Base-by-base conservation (phyloP, 2,797 vertebrate species). In the Siniperca undulata region DNA sequence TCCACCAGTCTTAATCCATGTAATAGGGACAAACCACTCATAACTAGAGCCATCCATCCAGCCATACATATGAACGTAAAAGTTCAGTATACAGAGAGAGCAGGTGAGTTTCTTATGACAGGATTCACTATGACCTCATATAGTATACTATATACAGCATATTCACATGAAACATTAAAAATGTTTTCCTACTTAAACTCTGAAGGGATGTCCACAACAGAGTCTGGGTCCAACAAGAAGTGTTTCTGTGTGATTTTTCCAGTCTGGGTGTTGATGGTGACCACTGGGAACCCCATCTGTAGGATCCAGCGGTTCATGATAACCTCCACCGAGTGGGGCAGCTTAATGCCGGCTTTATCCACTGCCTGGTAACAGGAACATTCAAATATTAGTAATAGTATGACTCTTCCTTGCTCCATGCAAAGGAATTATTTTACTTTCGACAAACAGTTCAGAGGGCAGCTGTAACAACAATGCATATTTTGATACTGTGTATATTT, bases 221-320 rank as follows among this genome's bases (percentile, higher is more conserved):
- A 92, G 0, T 76, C 36, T 0, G 94, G 86, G 78, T 98, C 95
- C 50, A 97, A 80, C n/a, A 98, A 92, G 88, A 99, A 99, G 92
- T 99, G 97, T 17, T 92, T 7, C 93, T 99, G 98, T 14, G 1
- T 90, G 84, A 99, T 0, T 0, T 0, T 0, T 65, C 98, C 98
- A 0, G 22, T 94, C 1, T 0, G 0, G 4, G 97, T 98, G 89
- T 99, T 0, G 5, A 98, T 95, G 0, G 95, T 98, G 80, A 99
- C 85, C 70, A 99, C 78, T 0, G 98, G 98, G 88, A 97, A 99
- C 13, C 98, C 98, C 98, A 99, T 99, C 93, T 99, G 98, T 38
- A 98, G 95, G 0, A 92, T 97, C 98, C 98, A 99, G 58, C 96
- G 95, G 83, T 97, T 97, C 98, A 99, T 99, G 88, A 99, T 98